Percentiles rank a stretch among this genome's conserved stretches.
phyloP scores from a whole-genome alignment of 1,140 invertebrate species.

The Cydia splendana region DNA sequence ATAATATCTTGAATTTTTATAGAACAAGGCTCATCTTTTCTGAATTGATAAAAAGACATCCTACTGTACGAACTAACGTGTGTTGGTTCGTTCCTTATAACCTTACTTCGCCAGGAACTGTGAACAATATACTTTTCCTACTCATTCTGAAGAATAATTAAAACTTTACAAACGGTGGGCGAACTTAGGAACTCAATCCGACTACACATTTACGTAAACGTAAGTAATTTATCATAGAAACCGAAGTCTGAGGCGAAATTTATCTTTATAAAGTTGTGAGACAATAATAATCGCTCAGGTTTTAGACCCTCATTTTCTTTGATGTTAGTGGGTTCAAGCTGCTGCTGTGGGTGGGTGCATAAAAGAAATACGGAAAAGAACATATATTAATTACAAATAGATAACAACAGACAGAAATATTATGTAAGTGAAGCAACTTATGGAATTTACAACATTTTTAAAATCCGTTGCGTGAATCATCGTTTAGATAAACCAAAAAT shows the following conservation, averaged over 20 bases:
- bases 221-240: conserved; percentile 20
- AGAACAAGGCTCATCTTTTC: no score
- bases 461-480: not conserved
- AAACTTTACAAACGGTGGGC: conserved; percentile 1
- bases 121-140: not conserved
- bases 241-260: not conserved
- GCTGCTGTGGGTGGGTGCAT: not conserved
- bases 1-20: no score
- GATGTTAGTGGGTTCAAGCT: not conserved
- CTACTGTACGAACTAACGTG: no score
- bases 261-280: not conserved
- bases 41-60: no score
- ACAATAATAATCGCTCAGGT: conserved; percentile 8
- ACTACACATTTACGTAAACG: not conserved
- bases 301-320: not conserved
- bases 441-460: not conserved
- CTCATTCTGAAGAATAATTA: not conserved
- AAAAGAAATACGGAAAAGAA: no score
- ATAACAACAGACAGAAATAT: not conserved
- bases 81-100: no score
- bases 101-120: not conserved
- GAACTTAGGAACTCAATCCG: conserved; percentile 11
- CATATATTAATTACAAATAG: no score
- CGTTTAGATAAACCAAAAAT: no score
- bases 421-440: not conserved